Evolutionary conservation across 2,888 invertebrate genomes (phyloP), one percentile per base, ranked within the genome.

Genomic region (Leptura quadrifasciata): DNA sequence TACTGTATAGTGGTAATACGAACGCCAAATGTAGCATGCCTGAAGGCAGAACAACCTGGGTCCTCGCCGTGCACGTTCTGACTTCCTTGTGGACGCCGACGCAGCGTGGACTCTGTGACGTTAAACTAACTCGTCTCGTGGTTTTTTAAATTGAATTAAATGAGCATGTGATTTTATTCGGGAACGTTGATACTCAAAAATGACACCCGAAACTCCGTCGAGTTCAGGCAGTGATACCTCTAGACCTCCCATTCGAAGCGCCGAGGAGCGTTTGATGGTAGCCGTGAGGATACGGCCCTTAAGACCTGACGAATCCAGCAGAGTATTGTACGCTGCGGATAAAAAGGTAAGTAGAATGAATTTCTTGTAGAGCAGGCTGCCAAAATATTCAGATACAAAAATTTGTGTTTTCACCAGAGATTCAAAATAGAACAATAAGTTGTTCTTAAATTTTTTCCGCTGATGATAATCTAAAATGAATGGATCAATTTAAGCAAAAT

Each of bases 211-310:
- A 79, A 89, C 88, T 18, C 89, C 89, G 2, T 88, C 88, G 15
- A 89, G 89, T 84, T 89, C 89, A 18, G 89, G 89, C 68, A 89
- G 88, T 83, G 88, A 89, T 64, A 86, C 86, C 17, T 84, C 87
- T 0, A 82, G 85, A 47, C 83, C 85, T 74, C 85, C 86, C 15
- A 80, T 85, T 5, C 88, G 86, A 81, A 84, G 84, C 73, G 86
- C 86, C 0, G 89, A 90, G 81, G 90, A 90, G 77, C 83, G 88
- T 61, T 83, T 90, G 27, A 89, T 90, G 89, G 98, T 98, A 78
- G 96, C 96, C 64, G 95, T 98, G 72, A 93, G 98, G 84, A 95
- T 98, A 79, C 93, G 97, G 76, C 98, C 98, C 8, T 91, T 96
- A 79, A 93, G 93, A 79, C 88, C 91, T 52, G 94, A 94, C 85